Base-by-base conservation (phyloP, 2,888 invertebrate genomes). In the Ernsta delagoae region DNA sequence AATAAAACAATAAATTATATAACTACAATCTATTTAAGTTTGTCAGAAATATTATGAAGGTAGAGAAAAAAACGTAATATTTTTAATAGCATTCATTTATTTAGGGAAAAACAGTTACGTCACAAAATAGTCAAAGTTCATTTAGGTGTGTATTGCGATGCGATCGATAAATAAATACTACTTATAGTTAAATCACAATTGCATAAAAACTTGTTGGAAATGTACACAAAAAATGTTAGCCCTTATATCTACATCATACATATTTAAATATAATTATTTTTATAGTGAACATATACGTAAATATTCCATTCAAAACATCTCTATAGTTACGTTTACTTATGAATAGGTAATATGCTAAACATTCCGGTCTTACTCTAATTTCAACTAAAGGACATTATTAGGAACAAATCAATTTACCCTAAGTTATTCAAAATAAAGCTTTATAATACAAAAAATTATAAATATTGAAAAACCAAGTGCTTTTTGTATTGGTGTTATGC, bases 141-240 rank as follows among this genome's bases (percentile, higher is more conserved):
- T 36, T 48, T 65, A 56, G n/a, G n/a, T n/a, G n/a, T n/a, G 36
- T 48, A 43, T 56, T 39, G 59, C 36, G 48, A 79, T 80, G 73
- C 6, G 48, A 12, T 48, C 12, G 73, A 43, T 70, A n/a, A 72
- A 89, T 87, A 88, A 87, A 88, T 89, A 88, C 80, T 84, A 71
- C 78, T 81, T 81, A 77, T 79, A 78, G 75, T 78, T 76, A 79
- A 83, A 88, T 89, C 89, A 89, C 88, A 89, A 84, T 82, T 77
- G 82, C 74, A 77, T 83, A 75, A 88, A 89, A 86, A 86, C 87
- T 84, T 83, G 78, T n/a, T 43, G 39, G 59, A 39, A 64, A 12
- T 34, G 16, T 67, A 45, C 43, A 67, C 43, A 59, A 56, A 53
- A 36, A 56, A 34, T 16, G 3, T 39, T 63, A 62, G 16, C 7